phyloP scores from a whole-genome alignment of 2,888 invertebrate species.

The Anthrax anthrax region DNA sequence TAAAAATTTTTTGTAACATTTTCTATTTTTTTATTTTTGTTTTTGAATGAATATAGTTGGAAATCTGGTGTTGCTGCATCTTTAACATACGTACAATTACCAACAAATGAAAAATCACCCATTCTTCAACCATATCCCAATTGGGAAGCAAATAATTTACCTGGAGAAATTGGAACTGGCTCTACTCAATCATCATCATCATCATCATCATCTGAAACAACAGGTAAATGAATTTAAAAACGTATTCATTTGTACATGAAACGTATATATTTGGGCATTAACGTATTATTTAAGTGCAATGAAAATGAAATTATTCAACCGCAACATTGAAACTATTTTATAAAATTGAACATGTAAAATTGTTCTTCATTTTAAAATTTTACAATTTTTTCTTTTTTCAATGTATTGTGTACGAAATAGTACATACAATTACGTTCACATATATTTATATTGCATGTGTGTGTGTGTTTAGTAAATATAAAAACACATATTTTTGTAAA shows the following conservation, averaged over 20 bases:
- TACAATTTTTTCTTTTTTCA: neutral
- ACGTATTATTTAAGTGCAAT: neutral
- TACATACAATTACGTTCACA: too few species aligned
- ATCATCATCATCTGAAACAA: constrained; percentile 16
- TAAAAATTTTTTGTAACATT: too few species aligned
- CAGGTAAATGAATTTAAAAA: constrained; percentile 12
- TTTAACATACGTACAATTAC: constrained; percentile 48
- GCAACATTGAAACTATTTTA: neutral
- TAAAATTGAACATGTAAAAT: too few species aligned
- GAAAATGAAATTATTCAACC: neutral
- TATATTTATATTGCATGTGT: too few species aligned
- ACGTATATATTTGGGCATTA: too few species aligned
- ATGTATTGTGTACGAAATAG: too few species aligned
- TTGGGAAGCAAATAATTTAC: constrained; percentile 64
- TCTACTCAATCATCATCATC: too few species aligned
- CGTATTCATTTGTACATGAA: too few species aligned
- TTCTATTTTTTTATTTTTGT: too few species aligned
- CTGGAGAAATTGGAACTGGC: constrained; percentile 23
- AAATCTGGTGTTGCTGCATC: constrained; percentile 56
- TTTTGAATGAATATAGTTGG: constrained; percentile 47
- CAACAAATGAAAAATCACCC: constrained; percentile 49
- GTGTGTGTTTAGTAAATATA: too few species aligned
- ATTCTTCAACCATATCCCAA: constrained; percentile 60
- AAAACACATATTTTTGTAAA: too few species aligned
- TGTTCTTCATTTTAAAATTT: neutral